Percentiles rank a stretch among this genome's conserved stretches.
Conservation (phyloP, 30 jellyfish, hydroid and myxozoan species). For the Cassiopea xamachana region DNA sequence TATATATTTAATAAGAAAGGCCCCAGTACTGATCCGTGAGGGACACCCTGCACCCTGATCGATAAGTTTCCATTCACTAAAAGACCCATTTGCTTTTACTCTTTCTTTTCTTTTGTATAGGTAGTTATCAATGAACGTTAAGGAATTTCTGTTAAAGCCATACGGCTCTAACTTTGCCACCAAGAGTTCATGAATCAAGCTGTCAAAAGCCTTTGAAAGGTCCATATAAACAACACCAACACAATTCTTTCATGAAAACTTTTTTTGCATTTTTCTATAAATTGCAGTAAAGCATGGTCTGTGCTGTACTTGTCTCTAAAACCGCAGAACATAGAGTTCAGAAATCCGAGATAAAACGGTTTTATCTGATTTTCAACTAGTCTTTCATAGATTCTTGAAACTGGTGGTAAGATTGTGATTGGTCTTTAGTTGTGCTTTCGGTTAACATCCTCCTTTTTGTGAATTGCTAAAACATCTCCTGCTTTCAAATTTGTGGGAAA, state of each 20-base stretch:
- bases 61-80: background rate
- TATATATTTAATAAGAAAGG: background rate
- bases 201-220: background rate
- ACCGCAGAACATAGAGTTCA: no score
- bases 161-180: background rate
- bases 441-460: no score
- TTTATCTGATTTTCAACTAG: no score
- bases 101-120: background rate
- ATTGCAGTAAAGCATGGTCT: background rate
- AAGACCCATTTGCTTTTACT: slow-evolving; percentile 3
- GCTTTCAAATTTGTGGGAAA: no score
- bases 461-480: no score
- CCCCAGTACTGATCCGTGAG: slow-evolving; percentile 9
- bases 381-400: no score
- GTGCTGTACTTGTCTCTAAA: no score
- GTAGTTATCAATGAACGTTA: background rate
- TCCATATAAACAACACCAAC: background rate
- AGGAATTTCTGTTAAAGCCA: background rate
- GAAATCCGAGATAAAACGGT: no score
- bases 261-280: background rate
- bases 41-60: background rate
- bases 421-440: no score
- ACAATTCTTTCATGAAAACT: background rate
- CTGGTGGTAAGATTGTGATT: no score
- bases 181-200: slow-evolving; percentile 3